Conservation (phyloP, 2,888 invertebrate genomes). For the Camptogramma bilineatum region DNA sequence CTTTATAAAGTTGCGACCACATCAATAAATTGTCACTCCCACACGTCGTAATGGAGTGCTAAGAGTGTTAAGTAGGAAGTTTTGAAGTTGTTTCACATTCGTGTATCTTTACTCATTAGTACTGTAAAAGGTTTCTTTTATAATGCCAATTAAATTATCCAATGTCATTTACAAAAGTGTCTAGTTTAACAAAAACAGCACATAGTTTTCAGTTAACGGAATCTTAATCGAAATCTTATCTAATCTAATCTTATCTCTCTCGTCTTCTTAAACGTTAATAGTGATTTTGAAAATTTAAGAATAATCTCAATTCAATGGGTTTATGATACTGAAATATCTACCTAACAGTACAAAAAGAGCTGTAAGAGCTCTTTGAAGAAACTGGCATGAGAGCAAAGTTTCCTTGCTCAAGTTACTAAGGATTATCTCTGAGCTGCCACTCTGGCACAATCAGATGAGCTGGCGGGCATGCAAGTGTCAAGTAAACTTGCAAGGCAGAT, state of each 20-base stretch:
- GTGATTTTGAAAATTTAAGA: no score
- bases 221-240: no score
- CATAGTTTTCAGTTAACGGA: no score
- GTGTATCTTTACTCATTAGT: slow-evolving; percentile 3
- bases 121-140: not conserved
- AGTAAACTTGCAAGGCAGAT: slow-evolving; percentile 57
- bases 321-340: no score
- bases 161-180: no score
- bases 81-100: slow-evolving; percentile 30
- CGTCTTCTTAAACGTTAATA: no score
- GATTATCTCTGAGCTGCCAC: slow-evolving; percentile 25
- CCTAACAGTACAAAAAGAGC: not conserved
- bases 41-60: slow-evolving; percentile 28
- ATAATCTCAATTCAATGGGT: no score
- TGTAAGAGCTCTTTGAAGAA: not conserved
- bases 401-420: slow-evolving; percentile 14
- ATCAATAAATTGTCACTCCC: slow-evolving; percentile 33
- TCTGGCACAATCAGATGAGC: slow-evolving; percentile 30
- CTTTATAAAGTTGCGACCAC: slow-evolving; percentile 34
- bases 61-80: slow-evolving; percentile 34
- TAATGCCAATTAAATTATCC: no score
- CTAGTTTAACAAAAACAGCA: no score
- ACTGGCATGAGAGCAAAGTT: slow-evolving; percentile 1
- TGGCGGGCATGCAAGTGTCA: slow-evolving; percentile 41
- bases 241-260: no score